Conservation (phyloP, 2,888 invertebrate genomes). For the Tenthredo distinguenda region DNA sequence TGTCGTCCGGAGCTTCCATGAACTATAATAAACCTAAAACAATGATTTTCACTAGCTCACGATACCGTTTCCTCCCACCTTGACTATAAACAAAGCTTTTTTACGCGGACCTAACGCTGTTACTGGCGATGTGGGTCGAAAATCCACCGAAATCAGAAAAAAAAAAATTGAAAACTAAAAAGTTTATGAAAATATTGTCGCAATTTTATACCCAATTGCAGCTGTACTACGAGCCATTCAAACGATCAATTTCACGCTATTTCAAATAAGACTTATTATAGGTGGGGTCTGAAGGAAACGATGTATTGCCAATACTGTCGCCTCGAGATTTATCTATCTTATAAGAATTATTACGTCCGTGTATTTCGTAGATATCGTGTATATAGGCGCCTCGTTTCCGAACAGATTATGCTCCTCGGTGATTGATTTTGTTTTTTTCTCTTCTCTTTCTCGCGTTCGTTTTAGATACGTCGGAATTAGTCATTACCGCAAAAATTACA, state of each 20-base stretch:
- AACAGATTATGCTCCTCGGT: background rate
- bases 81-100: background rate
- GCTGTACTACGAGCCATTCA: background rate
- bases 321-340: background rate
- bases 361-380: background rate
- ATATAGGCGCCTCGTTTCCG: background rate
- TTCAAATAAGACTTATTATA: background rate
- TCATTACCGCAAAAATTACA: background rate
- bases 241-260: background rate
- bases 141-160: background rate
- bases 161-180: background rate
- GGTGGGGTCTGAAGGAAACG: background rate
- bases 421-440: background rate
- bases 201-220: background rate
- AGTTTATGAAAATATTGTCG: background rate
- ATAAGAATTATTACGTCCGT: background rate
- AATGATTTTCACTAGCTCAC: conserved; percentile 29
- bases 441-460: background rate
- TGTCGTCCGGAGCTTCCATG: background rate
- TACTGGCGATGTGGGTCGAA: background rate
- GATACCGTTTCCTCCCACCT: background rate
- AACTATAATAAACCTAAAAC: conserved; percentile 24
- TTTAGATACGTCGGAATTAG: background rate
- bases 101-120: background rate
- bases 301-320: background rate